Conservation (phyloP, 1,140 invertebrate genomes). For the Teleopsis dalmanni region DNA sequence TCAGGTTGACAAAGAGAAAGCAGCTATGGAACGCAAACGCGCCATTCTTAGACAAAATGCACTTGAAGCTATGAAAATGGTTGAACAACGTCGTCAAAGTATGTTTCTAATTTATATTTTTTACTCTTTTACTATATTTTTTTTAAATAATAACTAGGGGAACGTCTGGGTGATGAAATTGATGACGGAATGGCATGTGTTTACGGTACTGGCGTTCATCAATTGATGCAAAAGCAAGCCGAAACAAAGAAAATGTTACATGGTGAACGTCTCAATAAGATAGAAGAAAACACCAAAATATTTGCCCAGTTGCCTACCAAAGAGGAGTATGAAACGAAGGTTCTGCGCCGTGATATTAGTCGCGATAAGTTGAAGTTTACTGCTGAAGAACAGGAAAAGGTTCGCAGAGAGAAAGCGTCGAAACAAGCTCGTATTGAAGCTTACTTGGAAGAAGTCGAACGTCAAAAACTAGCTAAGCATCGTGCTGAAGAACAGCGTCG, state of each 20-base stretch:
- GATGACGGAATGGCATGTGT: slow-evolving; percentile 27
- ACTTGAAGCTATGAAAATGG: slow-evolving; percentile 30
- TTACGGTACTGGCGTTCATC: slow-evolving; percentile 27
- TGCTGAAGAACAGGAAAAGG: slow-evolving; percentile 24
- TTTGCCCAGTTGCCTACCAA: slow-evolving; percentile 5
- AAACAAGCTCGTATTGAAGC: slow-evolving; percentile 20
- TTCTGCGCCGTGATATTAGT: slow-evolving; percentile 12
- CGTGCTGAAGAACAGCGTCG: slow-evolving; percentile 15
- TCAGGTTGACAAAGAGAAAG: slow-evolving; percentile 21
- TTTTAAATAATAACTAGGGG: no score
- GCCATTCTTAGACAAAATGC: slow-evolving; percentile 24
- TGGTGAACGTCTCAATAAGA: background rate
- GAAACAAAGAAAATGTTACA: slow-evolving; percentile 12
- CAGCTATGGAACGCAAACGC: slow-evolving; percentile 12
- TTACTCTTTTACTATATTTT: background rate
- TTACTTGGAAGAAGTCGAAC: slow-evolving; percentile 22
- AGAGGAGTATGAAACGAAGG: slow-evolving; percentile 3
- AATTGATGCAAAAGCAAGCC: slow-evolving; percentile 20
- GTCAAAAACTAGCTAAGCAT: slow-evolving; percentile 12
- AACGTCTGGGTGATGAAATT: slow-evolving; percentile 26
- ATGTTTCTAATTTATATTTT: slow-evolving; percentile 5
- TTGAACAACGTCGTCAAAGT: slow-evolving; percentile 25
- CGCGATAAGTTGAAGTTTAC: slow-evolving; percentile 30
- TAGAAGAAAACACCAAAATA: slow-evolving; percentile 14
- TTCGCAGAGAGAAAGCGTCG: slow-evolving; percentile 10